A percentile compares a stretch with the other conserved stretches of the same genome.
phyloP scores from a whole-genome alignment of 1,140 invertebrate species.

The Ptiloglossa arizonensis region DNA sequence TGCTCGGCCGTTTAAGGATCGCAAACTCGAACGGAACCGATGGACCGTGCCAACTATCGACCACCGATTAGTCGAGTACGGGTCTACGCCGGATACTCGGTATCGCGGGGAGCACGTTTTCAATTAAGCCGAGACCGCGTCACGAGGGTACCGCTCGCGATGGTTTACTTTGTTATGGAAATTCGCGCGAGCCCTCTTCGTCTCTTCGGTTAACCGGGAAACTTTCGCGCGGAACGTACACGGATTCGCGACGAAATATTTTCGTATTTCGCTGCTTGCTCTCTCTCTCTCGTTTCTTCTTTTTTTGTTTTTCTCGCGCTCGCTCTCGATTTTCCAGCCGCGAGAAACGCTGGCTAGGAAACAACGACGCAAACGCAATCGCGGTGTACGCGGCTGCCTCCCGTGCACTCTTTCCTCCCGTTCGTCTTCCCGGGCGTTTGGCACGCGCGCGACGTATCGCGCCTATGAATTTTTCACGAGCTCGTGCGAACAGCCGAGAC shows the following conservation, averaged over 20 bases:
- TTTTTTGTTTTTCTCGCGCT: no score
- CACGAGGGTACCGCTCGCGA: neutral
- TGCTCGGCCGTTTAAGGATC: no score
- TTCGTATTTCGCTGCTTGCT: no score
- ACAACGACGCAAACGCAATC: no score
- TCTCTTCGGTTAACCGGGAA: neutral
- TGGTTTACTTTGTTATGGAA: slow-evolving; percentile 4
- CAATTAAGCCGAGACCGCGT: neutral
- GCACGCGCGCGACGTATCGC: neutral
- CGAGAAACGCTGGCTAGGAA: no score
- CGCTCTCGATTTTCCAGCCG: no score
- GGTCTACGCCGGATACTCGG: neutral
- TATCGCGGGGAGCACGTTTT: neutral
- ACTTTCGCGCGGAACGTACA: neutral
- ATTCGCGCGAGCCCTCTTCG: neutral
- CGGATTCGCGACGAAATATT: neutral
- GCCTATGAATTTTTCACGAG: neutral
- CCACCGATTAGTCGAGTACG: no score
- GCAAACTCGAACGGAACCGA: no score
- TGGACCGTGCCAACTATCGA: no score
- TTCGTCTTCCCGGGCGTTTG: neutral
- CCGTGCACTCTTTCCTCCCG: neutral
- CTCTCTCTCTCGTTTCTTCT: no score
- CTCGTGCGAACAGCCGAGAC: neutral
- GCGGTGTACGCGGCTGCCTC: neutral